Percentiles rank a stretch among this genome's conserved stretches.
Evolutionary conservation across 2,113 vertebrate species (phyloP).

Genomic region (Tinamus guttatus): DNA sequence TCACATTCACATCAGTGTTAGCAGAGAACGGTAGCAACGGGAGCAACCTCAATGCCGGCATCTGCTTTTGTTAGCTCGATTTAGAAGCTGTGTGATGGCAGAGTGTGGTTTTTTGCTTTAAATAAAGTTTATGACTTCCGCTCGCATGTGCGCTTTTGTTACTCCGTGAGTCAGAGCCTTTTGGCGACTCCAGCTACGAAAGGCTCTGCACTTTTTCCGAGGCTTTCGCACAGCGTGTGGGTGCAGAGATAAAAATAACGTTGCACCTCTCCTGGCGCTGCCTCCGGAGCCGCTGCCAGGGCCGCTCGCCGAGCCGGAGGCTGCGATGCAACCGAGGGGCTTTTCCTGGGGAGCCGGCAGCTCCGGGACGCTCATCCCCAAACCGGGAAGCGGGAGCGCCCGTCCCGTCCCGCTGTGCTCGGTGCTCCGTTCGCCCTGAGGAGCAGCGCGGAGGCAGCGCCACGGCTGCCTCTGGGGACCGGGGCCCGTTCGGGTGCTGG

Average conservation of each 20-base stretch:
- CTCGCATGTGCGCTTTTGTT: slow-evolving; percentile 44
- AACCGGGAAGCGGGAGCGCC: too few relatives aligned
- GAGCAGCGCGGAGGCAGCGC: not conserved
- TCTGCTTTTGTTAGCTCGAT: not conserved
- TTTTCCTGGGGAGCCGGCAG: not conserved
- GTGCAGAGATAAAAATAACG: slow-evolving; percentile 43
- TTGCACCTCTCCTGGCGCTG: slow-evolving; percentile 24
- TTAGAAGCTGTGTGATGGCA: not conserved
- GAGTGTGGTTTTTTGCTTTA: not conserved
- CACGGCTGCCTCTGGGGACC: not conserved
- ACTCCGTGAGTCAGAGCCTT: slow-evolving; percentile 31
- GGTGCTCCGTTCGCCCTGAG: not conserved
- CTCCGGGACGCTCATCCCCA: not conserved
- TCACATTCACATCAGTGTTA: not conserved
- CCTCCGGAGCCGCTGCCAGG: not conserved
- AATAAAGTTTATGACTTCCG: not conserved
- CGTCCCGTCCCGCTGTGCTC: not conserved
- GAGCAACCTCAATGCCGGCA: not conserved
- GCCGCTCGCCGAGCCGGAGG: not conserved
- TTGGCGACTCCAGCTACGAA: not conserved
- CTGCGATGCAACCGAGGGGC: not conserved
- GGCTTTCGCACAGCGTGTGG: slow-evolving; percentile 25
- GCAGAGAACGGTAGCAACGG: accelerated
- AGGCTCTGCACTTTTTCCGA: not conserved
- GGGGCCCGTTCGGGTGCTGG: not conserved